Percentiles rank a stretch among this genome's conserved stretches.
Conservation (phyloP, 2,888 invertebrate species). For the Melanophora roralis region DNA sequence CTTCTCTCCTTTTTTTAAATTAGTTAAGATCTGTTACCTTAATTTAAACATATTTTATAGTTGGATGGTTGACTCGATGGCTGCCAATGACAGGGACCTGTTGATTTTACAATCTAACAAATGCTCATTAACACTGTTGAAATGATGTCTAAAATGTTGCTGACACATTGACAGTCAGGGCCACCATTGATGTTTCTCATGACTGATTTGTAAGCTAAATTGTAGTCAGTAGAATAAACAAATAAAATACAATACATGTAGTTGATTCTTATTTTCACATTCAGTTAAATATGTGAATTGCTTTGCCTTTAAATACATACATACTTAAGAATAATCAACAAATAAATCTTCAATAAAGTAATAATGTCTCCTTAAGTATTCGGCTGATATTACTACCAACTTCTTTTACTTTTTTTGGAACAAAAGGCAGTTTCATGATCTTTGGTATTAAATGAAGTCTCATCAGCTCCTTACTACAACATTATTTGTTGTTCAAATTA, state of each 20-base stretch:
- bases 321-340: slow-evolving; percentile 1
- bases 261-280: slow-evolving; percentile 1
- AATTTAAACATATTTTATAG: not conserved
- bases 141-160: slow-evolving; percentile 60
- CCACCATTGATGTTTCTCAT: slow-evolving; percentile 66
- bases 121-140: slow-evolving; percentile 65
- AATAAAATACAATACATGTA: not conserved
- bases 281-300: not conserved
- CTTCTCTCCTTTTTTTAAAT: slow-evolving; percentile 9
- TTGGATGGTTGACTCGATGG: slow-evolving; percentile 6
- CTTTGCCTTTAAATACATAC: not conserved
- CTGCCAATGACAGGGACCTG: slow-evolving; percentile 57
- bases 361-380: not conserved
- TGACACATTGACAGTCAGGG: slow-evolving; percentile 65
- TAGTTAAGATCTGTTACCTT: slow-evolving; percentile 5
- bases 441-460: not conserved
- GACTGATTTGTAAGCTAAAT: slow-evolving; percentile 24
- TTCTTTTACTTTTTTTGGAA: not conserved
- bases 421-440: not conserved
- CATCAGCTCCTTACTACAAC: not conserved
- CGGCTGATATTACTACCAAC: not conserved
- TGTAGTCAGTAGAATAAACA: not conserved
- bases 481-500: slow-evolving; percentile 53
- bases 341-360: slow-evolving; percentile 48
- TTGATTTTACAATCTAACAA: slow-evolving; percentile 56